Evolutionary conservation across 1,140 invertebrate species (phyloP).

Genomic region (Tribolium madens): DNA sequence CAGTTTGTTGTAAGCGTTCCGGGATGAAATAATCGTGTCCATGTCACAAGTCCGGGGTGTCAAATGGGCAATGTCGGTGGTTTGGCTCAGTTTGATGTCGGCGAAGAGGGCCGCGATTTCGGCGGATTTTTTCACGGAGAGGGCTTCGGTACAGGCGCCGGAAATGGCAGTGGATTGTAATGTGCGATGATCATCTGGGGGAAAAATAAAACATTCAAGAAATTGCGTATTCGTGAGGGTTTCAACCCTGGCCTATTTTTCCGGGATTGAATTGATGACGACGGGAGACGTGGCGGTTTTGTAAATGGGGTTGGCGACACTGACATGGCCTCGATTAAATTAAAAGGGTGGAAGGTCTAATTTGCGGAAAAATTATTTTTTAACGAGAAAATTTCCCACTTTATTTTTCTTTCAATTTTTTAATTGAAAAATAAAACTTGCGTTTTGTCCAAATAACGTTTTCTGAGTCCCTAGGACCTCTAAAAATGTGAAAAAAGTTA

Average conservation of each 20-base stretch:
- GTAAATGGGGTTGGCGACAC: too few species aligned
- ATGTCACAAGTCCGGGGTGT: constrained; percentile 55
- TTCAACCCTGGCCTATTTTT: not conserved
- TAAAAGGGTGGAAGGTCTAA: too few species aligned
- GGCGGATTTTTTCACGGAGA: constrained; percentile 88
- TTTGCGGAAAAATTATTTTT: too few species aligned
- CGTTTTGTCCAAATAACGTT: too few species aligned
- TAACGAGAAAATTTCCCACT: too few species aligned
- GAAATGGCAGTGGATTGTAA: constrained; percentile 65
- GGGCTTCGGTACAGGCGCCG: constrained; percentile 74
- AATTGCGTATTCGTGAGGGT: not conserved
- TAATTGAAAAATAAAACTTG: too few species aligned
- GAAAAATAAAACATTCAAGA: constrained; percentile 20
- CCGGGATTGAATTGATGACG: not conserved
- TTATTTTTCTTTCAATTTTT: too few species aligned
- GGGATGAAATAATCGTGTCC: constrained; percentile 47
- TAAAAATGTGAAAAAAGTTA: too few species aligned
- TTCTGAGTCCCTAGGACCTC: too few species aligned
- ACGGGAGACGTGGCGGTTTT: too few species aligned
- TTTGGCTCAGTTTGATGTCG: constrained; percentile 73
- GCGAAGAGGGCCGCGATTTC: constrained; percentile 89
- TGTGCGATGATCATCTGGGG: constrained; percentile 58
- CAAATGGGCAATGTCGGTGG: constrained; percentile 65
- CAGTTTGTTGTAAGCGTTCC: constrained; percentile 55
- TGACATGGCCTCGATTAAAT: too few species aligned